A percentile compares a stretch with the other conserved stretches of the same genome.
These are phyloP conservation scores for Micrasema minimum DNA, from an alignment of 1,140 invertebrate genomes.

Conservation along the genomic window DNA sequence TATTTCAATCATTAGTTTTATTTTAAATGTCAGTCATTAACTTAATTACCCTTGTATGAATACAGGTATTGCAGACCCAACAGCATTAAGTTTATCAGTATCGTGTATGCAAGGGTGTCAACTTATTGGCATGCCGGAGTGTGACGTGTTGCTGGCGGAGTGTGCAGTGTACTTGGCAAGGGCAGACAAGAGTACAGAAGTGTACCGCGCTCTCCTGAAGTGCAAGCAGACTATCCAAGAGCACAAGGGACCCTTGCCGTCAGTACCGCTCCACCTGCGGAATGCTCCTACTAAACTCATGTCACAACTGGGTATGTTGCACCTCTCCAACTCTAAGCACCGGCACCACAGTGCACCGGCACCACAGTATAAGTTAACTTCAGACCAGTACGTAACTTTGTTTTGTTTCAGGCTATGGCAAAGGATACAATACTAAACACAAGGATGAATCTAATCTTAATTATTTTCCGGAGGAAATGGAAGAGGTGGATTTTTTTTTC, in stretches of 20 bases:
- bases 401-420: slow-evolving; percentile 71
- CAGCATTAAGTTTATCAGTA: slow-evolving; percentile 72
- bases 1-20: too few relatives aligned
- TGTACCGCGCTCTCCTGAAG: slow-evolving; percentile 74
- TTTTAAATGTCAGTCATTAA: too few relatives aligned
- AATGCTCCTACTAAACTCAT: slow-evolving; percentile 85
- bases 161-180: slow-evolving; percentile 80
- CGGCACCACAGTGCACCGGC: too few relatives aligned
- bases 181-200: slow-evolving; percentile 79
- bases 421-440: slow-evolving; percentile 70
- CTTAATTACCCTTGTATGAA: neutral
- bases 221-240: slow-evolving; percentile 71
- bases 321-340: too few relatives aligned
- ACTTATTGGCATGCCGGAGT: slow-evolving; percentile 84
- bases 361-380: too few relatives aligned
- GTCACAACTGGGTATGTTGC: slow-evolving; percentile 74
- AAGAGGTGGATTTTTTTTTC: slow-evolving; percentile 74
- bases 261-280: slow-evolving; percentile 79
- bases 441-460: slow-evolving; percentile 68
- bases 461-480: slow-evolving; percentile 78
- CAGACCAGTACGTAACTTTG: too few relatives aligned
- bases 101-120: slow-evolving; percentile 83
- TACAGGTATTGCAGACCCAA: slow-evolving; percentile 68
- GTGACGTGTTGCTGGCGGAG: slow-evolving; percentile 81
- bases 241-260: slow-evolving; percentile 76